Percentiles rank a stretch among this genome's conserved stretches.
phyloP scores from a whole-genome alignment of 2,113 vertebrate genomes.

The Xiphias gladius region DNA sequence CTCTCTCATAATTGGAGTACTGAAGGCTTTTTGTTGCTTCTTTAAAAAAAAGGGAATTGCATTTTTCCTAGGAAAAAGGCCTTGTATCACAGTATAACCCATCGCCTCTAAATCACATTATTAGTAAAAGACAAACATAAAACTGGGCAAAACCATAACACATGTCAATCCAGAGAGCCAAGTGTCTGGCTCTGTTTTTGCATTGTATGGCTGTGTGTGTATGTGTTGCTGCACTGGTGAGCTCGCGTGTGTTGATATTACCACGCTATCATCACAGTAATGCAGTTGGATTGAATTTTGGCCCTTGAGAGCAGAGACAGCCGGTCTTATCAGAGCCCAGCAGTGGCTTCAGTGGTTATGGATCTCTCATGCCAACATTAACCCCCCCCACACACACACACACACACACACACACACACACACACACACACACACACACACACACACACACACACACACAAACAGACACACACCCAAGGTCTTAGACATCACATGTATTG shows the following conservation, averaged over 20 bases:
- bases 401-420: too few relatives aligned
- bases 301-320: constrained; percentile 64
- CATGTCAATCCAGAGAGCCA: constrained; percentile 28
- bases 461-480: too few relatives aligned
- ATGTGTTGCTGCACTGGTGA: constrained; percentile 19
- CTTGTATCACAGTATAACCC: constrained; percentile 73
- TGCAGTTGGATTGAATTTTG: constrained; percentile 64
- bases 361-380: constrained; percentile 52
- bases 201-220: constrained; percentile 9
- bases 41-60: constrained; percentile 31
- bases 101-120: constrained; percentile 65
- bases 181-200: constrained; percentile 14
- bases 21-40: constrained; percentile 35
- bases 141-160: constrained; percentile 43
- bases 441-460: too few relatives aligned
- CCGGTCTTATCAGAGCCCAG: constrained; percentile 61
- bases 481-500: constrained; percentile 70
- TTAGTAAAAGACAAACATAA: constrained; percentile 52
- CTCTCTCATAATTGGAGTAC: constrained; percentile 44
- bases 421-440: too few relatives aligned
- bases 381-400: neutral
- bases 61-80: constrained; percentile 53
- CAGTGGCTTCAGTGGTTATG: constrained; percentile 68
- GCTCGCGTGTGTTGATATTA: constrained; percentile 36
- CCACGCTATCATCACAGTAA: constrained; percentile 36